Conservation (phyloP, 2,888 invertebrate species). For the Galeruca laticollis region DNA sequence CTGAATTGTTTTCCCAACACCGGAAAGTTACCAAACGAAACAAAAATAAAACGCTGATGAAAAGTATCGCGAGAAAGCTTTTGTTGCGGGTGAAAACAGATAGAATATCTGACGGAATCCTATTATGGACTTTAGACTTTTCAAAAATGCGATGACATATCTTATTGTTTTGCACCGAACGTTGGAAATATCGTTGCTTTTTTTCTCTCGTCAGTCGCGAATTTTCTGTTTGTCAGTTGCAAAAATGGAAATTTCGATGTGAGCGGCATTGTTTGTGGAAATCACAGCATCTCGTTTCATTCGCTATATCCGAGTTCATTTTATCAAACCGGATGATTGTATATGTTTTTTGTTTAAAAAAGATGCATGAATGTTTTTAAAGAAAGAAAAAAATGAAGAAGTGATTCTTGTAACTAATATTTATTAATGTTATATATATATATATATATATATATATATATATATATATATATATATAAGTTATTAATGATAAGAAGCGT, state of each 20-base stretch:
- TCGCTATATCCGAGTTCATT: background rate
- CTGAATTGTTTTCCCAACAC: slow-evolving; percentile 56
- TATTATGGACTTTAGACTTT: slow-evolving; percentile 41
- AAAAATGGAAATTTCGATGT: slow-evolving; percentile 2
- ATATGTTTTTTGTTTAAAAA: background rate
- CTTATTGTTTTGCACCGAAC: slow-evolving; percentile 40
- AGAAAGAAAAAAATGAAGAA: too few species aligned
- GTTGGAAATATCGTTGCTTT: slow-evolving; percentile 36
- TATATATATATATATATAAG: too few species aligned
- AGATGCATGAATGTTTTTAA: too few species aligned
- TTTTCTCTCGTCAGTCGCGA: background rate
- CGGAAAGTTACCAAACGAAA: slow-evolving; percentile 42
- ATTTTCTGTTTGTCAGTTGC: background rate
- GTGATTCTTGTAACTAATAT: too few species aligned
- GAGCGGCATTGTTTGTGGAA: background rate
- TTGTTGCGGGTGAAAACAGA: slow-evolving; percentile 43
- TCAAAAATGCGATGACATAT: slow-evolving; percentile 38
- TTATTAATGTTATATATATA: too few species aligned
- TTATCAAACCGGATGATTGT: background rate
- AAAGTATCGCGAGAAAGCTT: slow-evolving; percentile 44
- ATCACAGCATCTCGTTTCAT: background rate
- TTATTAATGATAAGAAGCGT: too few species aligned
- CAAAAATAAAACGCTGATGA: slow-evolving; percentile 42
- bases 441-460: too few species aligned
- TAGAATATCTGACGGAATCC: slow-evolving; percentile 43